Base-by-base conservation (phyloP, 2,797 vertebrate genomes). In the Capromys pilorides region DNA sequence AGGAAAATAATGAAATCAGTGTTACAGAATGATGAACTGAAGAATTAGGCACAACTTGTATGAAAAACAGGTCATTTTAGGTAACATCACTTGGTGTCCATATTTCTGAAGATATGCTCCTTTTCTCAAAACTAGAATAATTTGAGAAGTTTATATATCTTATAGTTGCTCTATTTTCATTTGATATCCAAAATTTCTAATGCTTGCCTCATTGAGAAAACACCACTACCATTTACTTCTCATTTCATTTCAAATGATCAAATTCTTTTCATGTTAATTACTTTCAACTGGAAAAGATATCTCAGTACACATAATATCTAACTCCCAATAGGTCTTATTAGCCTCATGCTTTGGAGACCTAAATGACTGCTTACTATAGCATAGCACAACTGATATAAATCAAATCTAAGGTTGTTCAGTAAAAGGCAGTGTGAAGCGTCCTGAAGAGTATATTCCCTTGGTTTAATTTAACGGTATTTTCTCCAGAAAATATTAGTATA, bases 221-320 rank as follows among this genome's bases (percentile, higher is more conserved):
- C 64, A 90, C 49, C 61, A 26, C 61, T 92, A 26, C 77, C 49
- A 84, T 69, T 71, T 94, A 86, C 49, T 92, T 93, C 41, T 83
- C 51, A 81, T 78, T 93, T 91, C 41, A 66, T 89, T 88, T 90
- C n/a, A 95, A 90, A 77, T 61, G 41, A 77, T 90, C 93, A 94
- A 86, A 82, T 90, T 87, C 39, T 81, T 86, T 94, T 94, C 79
- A 86, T 78, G 61, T 86, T 88, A 82, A 90, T 86, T 86, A 73
- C 33, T 61, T 85, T 94, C 88, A 90, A 88, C 16, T 92, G 2
- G 36, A 90, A 90, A 92, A 93, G 86, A 51, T 36, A 90, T 82
- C 33, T 82, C 22, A 73, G 28, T 71, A 39, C 16, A 21, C 33
- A 6, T 90, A 90, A 78, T 69, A 82, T 9, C 31, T 54, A 92